Conservation (phyloP, 2,888 invertebrate species). For the Ferdinandea cuprea region DNA sequence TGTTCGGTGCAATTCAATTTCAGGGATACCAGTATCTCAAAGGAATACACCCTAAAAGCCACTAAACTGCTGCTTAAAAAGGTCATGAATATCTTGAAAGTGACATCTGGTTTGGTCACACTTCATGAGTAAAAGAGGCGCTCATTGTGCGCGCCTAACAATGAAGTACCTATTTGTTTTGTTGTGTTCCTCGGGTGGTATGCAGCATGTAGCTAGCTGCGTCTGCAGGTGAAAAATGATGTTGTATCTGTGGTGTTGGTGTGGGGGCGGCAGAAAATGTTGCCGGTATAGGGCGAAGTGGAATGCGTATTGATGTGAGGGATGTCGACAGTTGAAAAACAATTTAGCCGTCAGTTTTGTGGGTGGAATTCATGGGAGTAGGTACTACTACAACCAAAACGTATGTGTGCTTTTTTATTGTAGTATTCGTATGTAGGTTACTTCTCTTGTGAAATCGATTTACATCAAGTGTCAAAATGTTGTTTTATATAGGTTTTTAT, state of each 20-base stretch:
- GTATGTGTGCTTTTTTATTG: conserved; percentile 7
- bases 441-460: conserved; percentile 44
- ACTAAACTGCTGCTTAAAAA: conserved; percentile 50
- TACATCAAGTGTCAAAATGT: conserved; percentile 42
- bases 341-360: conserved; percentile 61
- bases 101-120: conserved; percentile 66
- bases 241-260: conserved; percentile 33
- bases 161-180: conserved; percentile 16
- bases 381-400: neutral
- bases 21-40: conserved; percentile 25
- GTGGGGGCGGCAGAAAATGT: neutral
- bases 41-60: conserved; percentile 21
- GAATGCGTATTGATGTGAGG: conserved; percentile 6
- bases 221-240: conserved; percentile 69
- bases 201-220: too few relatives aligned
- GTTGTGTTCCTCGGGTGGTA: neutral
- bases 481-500: conserved; percentile 13
- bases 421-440: neutral
- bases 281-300: neutral
- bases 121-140: conserved; percentile 31
- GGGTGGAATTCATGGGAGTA: conserved; percentile 44
- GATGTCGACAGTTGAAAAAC: conserved; percentile 66
- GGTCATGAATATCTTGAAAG: conserved; percentile 60
- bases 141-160: conserved; percentile 32
- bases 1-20: conserved; percentile 18